These are phyloP conservation scores for Resseliella maxima DNA, from an alignment of 2,888 invertebrate genomes.

Conservation along the genomic window DNA sequence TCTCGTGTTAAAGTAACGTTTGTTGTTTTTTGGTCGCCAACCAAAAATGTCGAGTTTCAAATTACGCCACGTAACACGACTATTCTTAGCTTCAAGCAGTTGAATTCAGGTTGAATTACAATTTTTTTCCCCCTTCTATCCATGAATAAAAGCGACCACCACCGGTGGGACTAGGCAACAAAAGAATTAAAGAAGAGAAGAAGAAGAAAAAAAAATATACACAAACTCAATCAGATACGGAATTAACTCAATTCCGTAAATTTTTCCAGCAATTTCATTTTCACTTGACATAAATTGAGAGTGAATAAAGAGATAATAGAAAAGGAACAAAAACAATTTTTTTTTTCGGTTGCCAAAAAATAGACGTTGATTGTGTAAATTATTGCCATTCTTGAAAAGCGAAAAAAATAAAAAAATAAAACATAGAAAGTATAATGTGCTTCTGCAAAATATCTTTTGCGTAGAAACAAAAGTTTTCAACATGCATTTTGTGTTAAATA, in stretches of 20 bases:
- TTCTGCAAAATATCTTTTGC: not conserved
- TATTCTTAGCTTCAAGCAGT: constrained; percentile 13
- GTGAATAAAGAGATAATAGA: constrained; percentile 8
- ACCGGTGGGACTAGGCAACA: too few species aligned
- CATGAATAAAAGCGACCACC: not conserved
- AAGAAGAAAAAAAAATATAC: not conserved
- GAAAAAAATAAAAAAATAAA: not conserved
- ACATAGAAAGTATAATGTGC: too few species aligned
- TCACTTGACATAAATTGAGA: not conserved
- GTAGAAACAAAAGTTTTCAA: not conserved
- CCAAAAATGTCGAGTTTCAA: not conserved
- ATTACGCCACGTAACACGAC: not conserved
- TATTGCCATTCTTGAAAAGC: not conserved
- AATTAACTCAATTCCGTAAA: not conserved
- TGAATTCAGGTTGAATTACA: not conserved
- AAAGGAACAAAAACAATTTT: too few species aligned
- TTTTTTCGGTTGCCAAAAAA: too few species aligned
- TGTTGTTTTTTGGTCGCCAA: constrained; percentile 13
- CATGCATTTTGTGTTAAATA: not conserved
- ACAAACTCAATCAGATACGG: not conserved
- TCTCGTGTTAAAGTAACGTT: not conserved
- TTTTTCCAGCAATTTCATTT: not conserved
- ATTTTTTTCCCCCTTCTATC: not conserved
- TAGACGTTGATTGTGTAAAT: not conserved
- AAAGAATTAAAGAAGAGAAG: not conserved